Percentiles rank a stretch among this genome's conserved stretches.
Conservation (phyloP, 2,888 invertebrate genomes). For the Campopleginae sp. region DNA sequence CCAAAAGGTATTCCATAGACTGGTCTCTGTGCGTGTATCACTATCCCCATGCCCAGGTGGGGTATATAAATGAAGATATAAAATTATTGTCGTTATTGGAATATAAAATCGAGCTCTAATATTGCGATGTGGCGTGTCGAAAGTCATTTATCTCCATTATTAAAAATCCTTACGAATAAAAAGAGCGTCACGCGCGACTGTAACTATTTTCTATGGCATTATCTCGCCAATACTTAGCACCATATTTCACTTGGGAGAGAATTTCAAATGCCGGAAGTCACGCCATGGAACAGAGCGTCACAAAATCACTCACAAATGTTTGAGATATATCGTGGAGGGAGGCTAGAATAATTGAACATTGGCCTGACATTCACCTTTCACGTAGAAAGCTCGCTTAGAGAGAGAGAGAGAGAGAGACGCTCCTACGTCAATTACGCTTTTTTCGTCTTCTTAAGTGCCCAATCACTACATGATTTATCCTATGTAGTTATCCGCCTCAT, state of each 20-base stretch:
- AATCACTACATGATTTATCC: constrained; percentile 35
- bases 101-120: constrained; percentile 20
- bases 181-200: neutral
- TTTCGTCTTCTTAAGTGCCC: constrained; percentile 31
- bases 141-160: constrained; percentile 4
- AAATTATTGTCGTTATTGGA: constrained; percentile 18
- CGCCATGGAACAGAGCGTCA: neutral
- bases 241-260: constrained; percentile 24
- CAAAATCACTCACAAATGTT: constrained; percentile 10
- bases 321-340: neutral
- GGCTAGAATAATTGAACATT: constrained; percentile 4
- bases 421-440: constrained; percentile 9
- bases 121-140: constrained; percentile 26
- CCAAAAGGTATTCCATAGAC: neutral
- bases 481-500: constrained; percentile 16
- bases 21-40: neutral
- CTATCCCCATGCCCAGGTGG: neutral
- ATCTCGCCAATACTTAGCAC: constrained; percentile 16
- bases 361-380: constrained; percentile 3
- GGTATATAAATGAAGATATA: neutral
- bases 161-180: constrained; percentile 11
- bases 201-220: constrained; percentile 25
- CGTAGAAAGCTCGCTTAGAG: neutral
- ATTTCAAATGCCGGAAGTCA: constrained; percentile 45
- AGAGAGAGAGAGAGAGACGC: constrained; percentile 14